Evolutionary conservation across 1,140 invertebrate genomes (phyloP).

Genomic region (Drosophila nannoptera): DNA sequence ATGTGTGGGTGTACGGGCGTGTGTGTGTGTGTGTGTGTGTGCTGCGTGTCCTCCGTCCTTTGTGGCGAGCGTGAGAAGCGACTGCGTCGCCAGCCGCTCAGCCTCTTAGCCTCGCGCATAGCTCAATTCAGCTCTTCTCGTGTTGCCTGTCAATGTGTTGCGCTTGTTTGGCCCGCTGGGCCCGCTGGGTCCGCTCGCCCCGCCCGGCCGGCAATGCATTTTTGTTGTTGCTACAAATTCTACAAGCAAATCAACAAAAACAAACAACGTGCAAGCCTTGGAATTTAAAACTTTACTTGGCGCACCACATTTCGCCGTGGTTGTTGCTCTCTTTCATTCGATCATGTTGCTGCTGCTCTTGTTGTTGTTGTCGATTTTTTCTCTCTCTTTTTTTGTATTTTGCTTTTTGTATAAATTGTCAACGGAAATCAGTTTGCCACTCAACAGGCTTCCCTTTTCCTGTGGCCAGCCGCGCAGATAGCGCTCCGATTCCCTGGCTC

Average conservation of each 20-base stretch:
- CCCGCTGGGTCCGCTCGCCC: constrained; percentile 6
- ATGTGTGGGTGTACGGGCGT: not conserved
- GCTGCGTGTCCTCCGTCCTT: constrained; percentile 16
- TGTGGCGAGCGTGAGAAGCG: constrained; percentile 46
- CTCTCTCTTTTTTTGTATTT: constrained; percentile 9
- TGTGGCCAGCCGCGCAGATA: constrained; percentile 44
- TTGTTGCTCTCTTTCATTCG: constrained; percentile 15
- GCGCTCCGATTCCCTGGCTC: constrained; percentile 17
- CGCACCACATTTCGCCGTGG: constrained; percentile 24
- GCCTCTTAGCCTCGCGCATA: not conserved
- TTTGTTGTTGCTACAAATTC: constrained; percentile 70
- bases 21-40: not conserved
- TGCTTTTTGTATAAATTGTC: constrained; percentile 62
- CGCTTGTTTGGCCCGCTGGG: constrained; percentile 6
- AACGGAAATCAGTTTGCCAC: constrained; percentile 73
- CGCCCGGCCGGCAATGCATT: constrained; percentile 60
- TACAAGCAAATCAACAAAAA: constrained; percentile 63
- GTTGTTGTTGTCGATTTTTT: not conserved
- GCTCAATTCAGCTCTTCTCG: constrained; percentile 26
- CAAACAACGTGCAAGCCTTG: constrained; percentile 58
- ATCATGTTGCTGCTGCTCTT: constrained; percentile 5
- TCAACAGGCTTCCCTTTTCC: constrained; percentile 77
- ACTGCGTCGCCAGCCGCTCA: constrained; percentile 7
- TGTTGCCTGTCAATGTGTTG: constrained; percentile 47
- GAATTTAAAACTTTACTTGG: constrained; percentile 67